Conservation (phyloP, 2,113 vertebrate genomes). For the Pollachius pollachius region DNA sequence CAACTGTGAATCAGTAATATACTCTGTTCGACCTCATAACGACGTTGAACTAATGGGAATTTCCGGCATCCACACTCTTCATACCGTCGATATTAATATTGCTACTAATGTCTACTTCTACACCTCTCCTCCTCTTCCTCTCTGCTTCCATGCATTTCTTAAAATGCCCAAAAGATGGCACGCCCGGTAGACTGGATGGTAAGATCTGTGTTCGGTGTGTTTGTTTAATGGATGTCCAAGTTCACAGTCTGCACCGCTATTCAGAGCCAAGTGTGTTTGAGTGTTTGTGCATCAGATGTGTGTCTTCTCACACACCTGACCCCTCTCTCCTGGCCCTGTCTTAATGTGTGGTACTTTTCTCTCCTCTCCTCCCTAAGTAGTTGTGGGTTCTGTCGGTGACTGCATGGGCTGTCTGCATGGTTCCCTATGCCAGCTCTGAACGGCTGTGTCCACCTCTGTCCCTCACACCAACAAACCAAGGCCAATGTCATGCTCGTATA, state of each 20-base stretch:
- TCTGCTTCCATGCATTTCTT: slow-evolving; percentile 78
- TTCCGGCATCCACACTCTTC: not conserved
- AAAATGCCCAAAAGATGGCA: slow-evolving; percentile 94
- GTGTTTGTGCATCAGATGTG: slow-evolving; percentile 44
- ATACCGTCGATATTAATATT: slow-evolving; percentile 30
- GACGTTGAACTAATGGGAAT: no score
- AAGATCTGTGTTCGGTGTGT: slow-evolving; percentile 83
- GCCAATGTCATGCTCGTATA: no score
- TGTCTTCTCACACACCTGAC: slow-evolving; percentile 7
- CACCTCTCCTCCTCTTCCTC: slow-evolving; percentile 77
- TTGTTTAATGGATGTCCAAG: slow-evolving; percentile 59
- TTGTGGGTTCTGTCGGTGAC: slow-evolving; percentile 72
- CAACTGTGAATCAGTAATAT: no score
- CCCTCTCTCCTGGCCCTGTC: slow-evolving; percentile 35
- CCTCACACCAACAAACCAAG: no score
- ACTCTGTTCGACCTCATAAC: slow-evolving; percentile 1
- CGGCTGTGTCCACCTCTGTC: slow-evolving; percentile 3
- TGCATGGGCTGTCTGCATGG: slow-evolving; percentile 89
- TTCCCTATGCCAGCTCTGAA: slow-evolving; percentile 35
- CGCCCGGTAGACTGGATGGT: slow-evolving; percentile 93
- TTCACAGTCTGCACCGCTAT: no score
- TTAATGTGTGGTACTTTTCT: slow-evolving; percentile 43
- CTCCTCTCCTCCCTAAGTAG: slow-evolving; percentile 66
- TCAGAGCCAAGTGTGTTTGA: slow-evolving; percentile 52
- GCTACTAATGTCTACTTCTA: slow-evolving; percentile 55